phyloP scores from a whole-genome alignment of 2,888 invertebrate species.

The Bembecia ichneumoniformis region DNA sequence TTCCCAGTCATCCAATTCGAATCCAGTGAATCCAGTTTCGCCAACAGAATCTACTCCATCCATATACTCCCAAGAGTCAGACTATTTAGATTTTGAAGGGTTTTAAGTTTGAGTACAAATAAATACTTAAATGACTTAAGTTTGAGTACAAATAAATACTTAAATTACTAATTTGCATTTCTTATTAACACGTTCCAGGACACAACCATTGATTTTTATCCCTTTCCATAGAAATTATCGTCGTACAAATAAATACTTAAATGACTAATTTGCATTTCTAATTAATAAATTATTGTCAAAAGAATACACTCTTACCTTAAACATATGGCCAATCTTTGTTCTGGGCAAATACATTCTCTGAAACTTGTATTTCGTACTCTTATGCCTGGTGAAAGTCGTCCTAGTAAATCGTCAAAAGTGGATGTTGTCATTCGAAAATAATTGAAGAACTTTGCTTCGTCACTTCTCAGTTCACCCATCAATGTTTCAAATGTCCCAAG shows the following conservation, averaged over 20 bases:
- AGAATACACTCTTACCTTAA: too few species aligned
- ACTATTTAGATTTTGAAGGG: conserved; percentile 20
- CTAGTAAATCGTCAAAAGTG: conserved; percentile 15
- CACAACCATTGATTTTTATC: background rate
- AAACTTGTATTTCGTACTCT: conserved; percentile 17
- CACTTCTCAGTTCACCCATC: too few species aligned
- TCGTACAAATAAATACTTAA: too few species aligned
- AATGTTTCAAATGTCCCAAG: too few species aligned
- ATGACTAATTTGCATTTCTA: too few species aligned
- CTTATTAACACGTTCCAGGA: conserved; percentile 11
- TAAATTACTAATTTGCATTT: too few species aligned
- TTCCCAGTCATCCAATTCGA: conserved; percentile 10
- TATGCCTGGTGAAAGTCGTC: conserved; percentile 10
- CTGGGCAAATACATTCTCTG: too few species aligned
- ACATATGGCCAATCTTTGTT: too few species aligned
- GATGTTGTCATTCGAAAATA: too few species aligned
- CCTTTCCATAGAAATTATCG: conserved; percentile 17
- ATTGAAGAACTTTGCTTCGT: too few species aligned
- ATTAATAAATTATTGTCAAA: too few species aligned
- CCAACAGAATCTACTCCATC: conserved; percentile 16
- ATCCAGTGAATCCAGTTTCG: conserved; percentile 10
- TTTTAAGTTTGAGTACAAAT: conserved; percentile 20
- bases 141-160: too few species aligned
- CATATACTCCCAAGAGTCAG: conserved; percentile 15
- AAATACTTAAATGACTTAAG: conserved; percentile 13